These are phyloP conservation scores for Siderastrea radians DNA, from an alignment of 92 coral and sea anemone genomes.

Conservation along the genomic window DNA sequence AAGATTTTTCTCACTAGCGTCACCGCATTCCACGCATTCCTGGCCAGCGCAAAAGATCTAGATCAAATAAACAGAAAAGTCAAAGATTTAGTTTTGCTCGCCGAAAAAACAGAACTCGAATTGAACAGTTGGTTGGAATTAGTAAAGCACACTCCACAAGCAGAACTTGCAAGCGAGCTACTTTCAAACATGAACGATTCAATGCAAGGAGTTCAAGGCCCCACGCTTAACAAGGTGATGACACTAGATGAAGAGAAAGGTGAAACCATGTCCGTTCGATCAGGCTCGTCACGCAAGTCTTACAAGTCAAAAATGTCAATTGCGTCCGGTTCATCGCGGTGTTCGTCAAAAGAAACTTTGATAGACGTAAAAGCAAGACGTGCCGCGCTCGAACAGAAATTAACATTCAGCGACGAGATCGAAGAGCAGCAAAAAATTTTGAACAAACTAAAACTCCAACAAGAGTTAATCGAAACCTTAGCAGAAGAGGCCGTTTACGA, in stretches of 20 bases:
- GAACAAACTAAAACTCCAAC: constrained; percentile 19
- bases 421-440: constrained; percentile 34
- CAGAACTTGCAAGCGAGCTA: not conserved
- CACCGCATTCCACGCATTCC: constrained; percentile 22
- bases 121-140: constrained; percentile 24
- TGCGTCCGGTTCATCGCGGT: constrained; percentile 15
- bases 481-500: constrained; percentile 11
- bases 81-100: constrained; percentile 10
- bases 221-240: not conserved
- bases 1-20: constrained; percentile 39
- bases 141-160: constrained; percentile 10
- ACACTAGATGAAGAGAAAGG: not conserved
- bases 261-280: constrained; percentile 19
- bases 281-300: constrained; percentile 29
- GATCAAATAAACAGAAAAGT: not conserved
- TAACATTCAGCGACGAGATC: not conserved
- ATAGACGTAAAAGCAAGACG: not conserved
- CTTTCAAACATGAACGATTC: not conserved
- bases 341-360: constrained; percentile 48
- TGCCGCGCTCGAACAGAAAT: not conserved
- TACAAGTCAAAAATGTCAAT: constrained; percentile 25
- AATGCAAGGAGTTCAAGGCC: not conserved
- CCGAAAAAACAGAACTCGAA: not conserved
- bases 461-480: constrained; percentile 52
- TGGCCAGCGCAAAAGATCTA: constrained; percentile 5